Evolutionary conservation across 37 sponge, comb jelly and placozoan species (phyloP).

Genomic region (Crambe crambe): DNA sequence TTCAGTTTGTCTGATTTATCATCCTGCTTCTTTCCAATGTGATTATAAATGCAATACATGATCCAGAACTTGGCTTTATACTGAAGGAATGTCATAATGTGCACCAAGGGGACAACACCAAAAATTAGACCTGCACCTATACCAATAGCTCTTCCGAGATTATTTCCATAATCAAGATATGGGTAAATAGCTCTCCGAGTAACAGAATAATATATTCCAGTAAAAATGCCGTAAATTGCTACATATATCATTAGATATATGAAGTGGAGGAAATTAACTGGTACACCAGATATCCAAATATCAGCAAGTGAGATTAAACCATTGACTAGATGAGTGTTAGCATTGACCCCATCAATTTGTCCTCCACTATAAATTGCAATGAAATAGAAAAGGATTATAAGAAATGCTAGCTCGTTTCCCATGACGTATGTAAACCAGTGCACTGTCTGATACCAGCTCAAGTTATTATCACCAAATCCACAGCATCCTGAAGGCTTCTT

Average conservation of each 20-base stretch:
- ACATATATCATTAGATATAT: slow-evolving; percentile 24
- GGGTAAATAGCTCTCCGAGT: slow-evolving; percentile 47
- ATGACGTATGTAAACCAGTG: slow-evolving; percentile 53
- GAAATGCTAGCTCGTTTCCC: slow-evolving; percentile 12
- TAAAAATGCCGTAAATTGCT: slow-evolving; percentile 43
- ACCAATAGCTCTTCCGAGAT: slow-evolving; percentile 42
- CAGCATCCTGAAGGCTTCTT: slow-evolving; percentile 37
- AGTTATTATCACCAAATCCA: slow-evolving; percentile 1
- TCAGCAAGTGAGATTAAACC: slow-evolving; percentile 57
- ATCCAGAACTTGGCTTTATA: background rate
- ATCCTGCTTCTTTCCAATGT: background rate
- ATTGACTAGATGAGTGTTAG: slow-evolving; percentile 50
- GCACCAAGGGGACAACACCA: slow-evolving; percentile 45
- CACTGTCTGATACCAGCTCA: slow-evolving; percentile 68
- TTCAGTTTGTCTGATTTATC: too few species aligned
- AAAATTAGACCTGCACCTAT: slow-evolving; percentile 10
- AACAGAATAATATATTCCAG: slow-evolving; percentile 57
- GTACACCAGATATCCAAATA: slow-evolving; percentile 36
- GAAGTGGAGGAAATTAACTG: slow-evolving; percentile 51
- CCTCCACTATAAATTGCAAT: slow-evolving; percentile 25
- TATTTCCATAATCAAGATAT: slow-evolving; percentile 53
- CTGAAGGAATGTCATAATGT: slow-evolving; percentile 21
- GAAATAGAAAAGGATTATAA: slow-evolving; percentile 66
- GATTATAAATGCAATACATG: background rate
- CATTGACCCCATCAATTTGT: slow-evolving; percentile 26